Percentiles rank a stretch among this genome's conserved stretches.
Evolutionary conservation across 2,113 vertebrate genomes (phyloP).

Genomic region (Corydoras maculifer): DNA sequence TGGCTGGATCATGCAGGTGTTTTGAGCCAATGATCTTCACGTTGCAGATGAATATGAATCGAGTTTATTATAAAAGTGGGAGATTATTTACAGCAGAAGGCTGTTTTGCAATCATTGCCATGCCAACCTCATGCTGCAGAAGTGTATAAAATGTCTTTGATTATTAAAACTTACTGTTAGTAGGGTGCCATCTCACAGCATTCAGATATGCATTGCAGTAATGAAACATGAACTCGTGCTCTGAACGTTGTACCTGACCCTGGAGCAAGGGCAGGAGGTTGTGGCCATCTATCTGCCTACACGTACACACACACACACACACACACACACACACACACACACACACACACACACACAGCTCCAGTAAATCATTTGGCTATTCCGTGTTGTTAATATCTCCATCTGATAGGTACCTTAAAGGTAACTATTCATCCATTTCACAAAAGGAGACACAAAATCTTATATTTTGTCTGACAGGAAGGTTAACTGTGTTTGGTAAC

Average conservation of each 20-base stretch:
- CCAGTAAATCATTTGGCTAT: too few species aligned
- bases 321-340: too few species aligned
- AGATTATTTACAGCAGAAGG: background rate
- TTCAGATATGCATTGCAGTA: conserved; percentile 81
- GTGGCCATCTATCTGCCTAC: conserved; percentile 73
- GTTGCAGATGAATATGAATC: background rate
- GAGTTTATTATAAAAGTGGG: background rate
- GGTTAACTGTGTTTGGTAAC: background rate
- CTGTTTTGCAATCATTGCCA: background rate
- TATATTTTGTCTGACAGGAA: conserved; percentile 27
- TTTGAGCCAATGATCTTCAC: background rate
- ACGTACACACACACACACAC: conserved; percentile 19
- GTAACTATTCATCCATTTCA: too few species aligned
- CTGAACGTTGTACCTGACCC: conserved; percentile 52
- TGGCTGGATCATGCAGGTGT: too few species aligned
- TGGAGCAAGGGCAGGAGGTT: conserved; percentile 78
- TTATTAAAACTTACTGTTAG: conserved; percentile 68
- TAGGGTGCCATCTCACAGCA: conserved; percentile 76
- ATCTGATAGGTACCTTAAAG: too few species aligned
- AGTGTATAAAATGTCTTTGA: too few species aligned
- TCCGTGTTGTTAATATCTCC: too few species aligned
- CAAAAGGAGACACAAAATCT: too few species aligned
- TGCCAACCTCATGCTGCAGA: background rate
- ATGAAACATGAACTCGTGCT: conserved; percentile 85
- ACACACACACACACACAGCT: too few species aligned